Evolutionary conservation across 2,888 invertebrate species (phyloP).

Genomic region (Drosophila mulleri): DNA sequence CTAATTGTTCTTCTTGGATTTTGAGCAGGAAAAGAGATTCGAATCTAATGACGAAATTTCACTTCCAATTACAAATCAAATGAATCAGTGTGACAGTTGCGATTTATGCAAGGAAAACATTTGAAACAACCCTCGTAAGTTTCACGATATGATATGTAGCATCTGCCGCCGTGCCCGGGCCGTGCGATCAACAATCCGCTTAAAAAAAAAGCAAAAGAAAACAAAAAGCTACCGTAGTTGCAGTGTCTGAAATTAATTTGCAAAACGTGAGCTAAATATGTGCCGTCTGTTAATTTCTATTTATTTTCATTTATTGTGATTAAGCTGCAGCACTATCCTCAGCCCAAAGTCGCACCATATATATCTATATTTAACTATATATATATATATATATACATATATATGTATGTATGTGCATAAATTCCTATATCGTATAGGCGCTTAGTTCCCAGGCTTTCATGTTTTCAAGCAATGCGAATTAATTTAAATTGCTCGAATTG

Average conservation of each 20-base stretch:
- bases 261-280: slow-evolving; percentile 67
- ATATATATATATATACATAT: not conserved
- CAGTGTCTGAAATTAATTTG: slow-evolving; percentile 56
- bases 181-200: slow-evolving; percentile 12
- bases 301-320: slow-evolving; percentile 70
- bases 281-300: slow-evolving; percentile 67
- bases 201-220: slow-evolving; percentile 32
- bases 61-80: not conserved
- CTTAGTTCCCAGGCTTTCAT: slow-evolving; percentile 45
- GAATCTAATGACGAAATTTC: slow-evolving; percentile 1
- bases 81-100: not conserved
- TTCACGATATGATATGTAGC: slow-evolving; percentile 16
- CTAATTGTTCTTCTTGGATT: not conserved
- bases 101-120: not conserved
- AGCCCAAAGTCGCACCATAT: slow-evolving; percentile 10
- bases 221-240: slow-evolving; percentile 33
- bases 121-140: not conserved
- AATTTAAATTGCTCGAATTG: slow-evolving; percentile 44
- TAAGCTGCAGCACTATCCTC: slow-evolving; percentile 36
- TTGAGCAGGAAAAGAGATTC: not conserved
- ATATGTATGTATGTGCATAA: not conserved
- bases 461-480: slow-evolving; percentile 29
- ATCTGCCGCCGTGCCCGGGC: slow-evolving; percentile 3
- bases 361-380: not conserved
- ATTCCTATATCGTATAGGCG: slow-evolving; percentile 6